Conservation (phyloP, 2,797 vertebrate genomes). For the Sebastes wilsoni region DNA sequence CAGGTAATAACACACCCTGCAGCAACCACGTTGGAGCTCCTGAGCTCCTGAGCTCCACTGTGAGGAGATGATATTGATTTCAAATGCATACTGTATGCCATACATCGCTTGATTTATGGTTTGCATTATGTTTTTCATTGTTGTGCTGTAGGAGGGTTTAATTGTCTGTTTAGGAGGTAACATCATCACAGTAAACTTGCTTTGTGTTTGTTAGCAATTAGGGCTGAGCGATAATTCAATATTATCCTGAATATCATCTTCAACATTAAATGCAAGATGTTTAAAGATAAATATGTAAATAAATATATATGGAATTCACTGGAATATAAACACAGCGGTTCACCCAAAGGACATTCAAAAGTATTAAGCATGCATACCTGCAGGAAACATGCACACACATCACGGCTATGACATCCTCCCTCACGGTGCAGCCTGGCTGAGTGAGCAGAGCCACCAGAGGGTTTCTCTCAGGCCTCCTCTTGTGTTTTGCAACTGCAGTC, state of each 20-base stretch:
- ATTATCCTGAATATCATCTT: not conserved
- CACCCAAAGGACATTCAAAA: too few relatives aligned
- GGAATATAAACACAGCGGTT: not conserved
- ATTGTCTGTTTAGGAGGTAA: not conserved
- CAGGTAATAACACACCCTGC: not conserved
- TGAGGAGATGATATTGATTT: not conserved
- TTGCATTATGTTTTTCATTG: not conserved
- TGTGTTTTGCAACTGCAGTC: not conserved
- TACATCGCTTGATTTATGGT: not conserved
- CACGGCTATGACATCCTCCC: not conserved
- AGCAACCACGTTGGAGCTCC: not conserved
- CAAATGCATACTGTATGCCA: not conserved
- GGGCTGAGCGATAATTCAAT: not conserved
- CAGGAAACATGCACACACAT: not conserved
- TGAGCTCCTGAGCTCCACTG: not conserved
- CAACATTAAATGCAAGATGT: not conserved
- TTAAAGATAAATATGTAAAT: not conserved
- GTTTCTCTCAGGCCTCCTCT: conserved; percentile 4
- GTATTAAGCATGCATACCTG: not conserved
- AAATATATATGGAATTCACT: not conserved
- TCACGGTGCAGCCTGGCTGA: not conserved
- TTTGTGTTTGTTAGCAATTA: not conserved
- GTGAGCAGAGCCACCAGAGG: conserved; percentile 5
- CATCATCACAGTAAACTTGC: not conserved
- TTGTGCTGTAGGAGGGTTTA: not conserved